Base-by-base conservation (phyloP, 2,888 invertebrate species). In the Aquatica leii region DNA sequence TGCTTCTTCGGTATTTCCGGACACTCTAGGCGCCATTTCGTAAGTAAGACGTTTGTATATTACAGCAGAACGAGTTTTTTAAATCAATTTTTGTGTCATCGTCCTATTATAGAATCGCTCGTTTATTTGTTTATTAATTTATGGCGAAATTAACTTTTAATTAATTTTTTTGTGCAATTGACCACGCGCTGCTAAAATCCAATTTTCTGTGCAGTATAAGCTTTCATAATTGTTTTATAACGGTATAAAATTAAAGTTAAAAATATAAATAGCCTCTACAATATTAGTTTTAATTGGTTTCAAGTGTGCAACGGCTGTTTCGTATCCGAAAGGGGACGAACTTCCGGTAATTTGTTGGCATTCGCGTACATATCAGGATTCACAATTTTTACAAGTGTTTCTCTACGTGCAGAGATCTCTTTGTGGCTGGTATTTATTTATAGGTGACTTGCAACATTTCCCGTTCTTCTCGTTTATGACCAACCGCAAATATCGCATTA, bases 261-360 rank as follows among this genome's bases (percentile, higher is more conserved):
- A 24, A 24, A 24, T 24, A 24, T 24, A 37, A 37, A 37, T 12
- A 37, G 37, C 37, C 12, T 24, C 12, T 14, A 15, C 14, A 41
- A 14, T n/a, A 15, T 55, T 55, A 31, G 18, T 61, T 55, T 43
- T 55, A 61, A 61, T 61, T 61, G 50, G 34, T 49, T 49, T 61
- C 60, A 61, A 61, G 60, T 61, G 60, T 48, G 34, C 55, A 41
- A 55, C 61, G 49, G 61, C 61, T 61, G 61, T 55, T 61, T 37
- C 34, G 40, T 41, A 61, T 55, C 61, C 61, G 41, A 55, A 37
- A 49, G 48, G 40, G 55, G 12, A 49, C 41, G 12, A 50, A 31
- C 55, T 54, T 61, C 61, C 61, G 61, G 61, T 21, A 48, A 49
- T 56, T 37, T 37, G n/a, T 21, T 34, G 11, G 34, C 18, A 48